Evolutionary conservation across 2,113 vertebrate species (phyloP).

Genomic region (Gadus macrocephalus): DNA sequence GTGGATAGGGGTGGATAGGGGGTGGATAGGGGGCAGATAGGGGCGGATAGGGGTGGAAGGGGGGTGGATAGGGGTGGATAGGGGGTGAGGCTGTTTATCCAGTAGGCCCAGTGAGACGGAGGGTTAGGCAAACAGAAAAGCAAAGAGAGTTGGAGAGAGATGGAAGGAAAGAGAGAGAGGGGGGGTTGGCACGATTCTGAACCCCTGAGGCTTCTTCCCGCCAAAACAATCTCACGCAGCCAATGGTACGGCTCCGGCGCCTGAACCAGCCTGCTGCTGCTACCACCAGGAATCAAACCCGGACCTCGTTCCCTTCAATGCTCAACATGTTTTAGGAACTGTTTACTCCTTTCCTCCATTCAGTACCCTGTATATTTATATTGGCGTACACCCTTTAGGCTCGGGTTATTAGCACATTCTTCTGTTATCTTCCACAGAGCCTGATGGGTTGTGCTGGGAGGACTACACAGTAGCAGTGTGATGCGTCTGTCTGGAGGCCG

Average conservation of each 20-base stretch:
- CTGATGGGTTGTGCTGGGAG: too few species aligned
- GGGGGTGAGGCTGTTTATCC: neutral
- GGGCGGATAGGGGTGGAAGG: too few species aligned
- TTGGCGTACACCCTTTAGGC: neutral
- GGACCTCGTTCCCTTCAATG: slow-evolving; percentile 40
- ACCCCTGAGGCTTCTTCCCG: slow-evolving; percentile 38
- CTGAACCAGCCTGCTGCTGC: slow-evolving; percentile 47
- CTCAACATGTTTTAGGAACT: slow-evolving; percentile 8
- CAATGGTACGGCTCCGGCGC: slow-evolving; percentile 14
- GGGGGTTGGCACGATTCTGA: slow-evolving; percentile 29
- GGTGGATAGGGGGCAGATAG: too few species aligned
- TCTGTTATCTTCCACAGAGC: neutral
- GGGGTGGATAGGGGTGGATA: slow-evolving; percentile 16
- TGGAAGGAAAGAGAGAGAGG: slow-evolving; percentile 7
- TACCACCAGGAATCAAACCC: slow-evolving; percentile 56
- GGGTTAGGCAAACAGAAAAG: slow-evolving; percentile 28
- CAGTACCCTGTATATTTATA: neutral
- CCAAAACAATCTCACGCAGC: slow-evolving; percentile 47
- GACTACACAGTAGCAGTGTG: too few species aligned
- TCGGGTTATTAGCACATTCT: neutral
- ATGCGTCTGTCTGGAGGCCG: too few species aligned
- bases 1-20: too few species aligned
- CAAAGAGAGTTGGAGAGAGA: neutral
- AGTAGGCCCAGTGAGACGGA: slow-evolving; percentile 8
- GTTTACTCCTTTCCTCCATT: neutral